Conservation (phyloP, 1,140 invertebrate genomes). For the Nomia melanderi region DNA sequence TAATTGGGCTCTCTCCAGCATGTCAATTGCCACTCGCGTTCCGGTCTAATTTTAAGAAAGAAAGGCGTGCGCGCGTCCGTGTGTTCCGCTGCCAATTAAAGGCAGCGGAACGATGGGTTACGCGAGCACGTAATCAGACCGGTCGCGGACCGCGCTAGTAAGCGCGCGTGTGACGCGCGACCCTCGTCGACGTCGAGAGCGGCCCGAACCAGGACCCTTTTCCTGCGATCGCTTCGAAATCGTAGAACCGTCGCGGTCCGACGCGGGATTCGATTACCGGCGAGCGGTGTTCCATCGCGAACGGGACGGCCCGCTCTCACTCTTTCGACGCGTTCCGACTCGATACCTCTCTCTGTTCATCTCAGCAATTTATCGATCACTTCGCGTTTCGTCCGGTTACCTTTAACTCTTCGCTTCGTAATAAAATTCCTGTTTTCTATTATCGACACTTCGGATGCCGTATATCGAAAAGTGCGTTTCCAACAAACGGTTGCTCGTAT, state of each 20-base stretch:
- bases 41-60: conserved; percentile 41
- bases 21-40: conserved; percentile 47
- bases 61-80: neutral
- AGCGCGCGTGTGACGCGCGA: no score
- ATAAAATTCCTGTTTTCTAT: neutral
- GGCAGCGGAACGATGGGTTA: conserved; percentile 36
- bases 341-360: no score
- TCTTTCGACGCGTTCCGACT: neutral
- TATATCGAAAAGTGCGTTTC: no score
- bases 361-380: no score
- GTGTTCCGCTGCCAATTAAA: conserved; percentile 34
- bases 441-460: no score
- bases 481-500: no score
- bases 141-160: neutral
- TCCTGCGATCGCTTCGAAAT: neutral
- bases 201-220: neutral
- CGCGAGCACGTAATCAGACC: neutral
- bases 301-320: neutral
- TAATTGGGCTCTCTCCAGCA: conserved; percentile 38
- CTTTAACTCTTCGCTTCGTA: no score
- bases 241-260: no score
- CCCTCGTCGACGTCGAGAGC: neutral
- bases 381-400: no score
- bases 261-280: neutral
- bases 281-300: neutral